Percentiles rank a stretch among this genome's conserved stretches.
These are phyloP conservation scores for Scaptomyza pallida DNA, from an alignment of 1,140 invertebrate genomes.

Conservation along the genomic window DNA sequence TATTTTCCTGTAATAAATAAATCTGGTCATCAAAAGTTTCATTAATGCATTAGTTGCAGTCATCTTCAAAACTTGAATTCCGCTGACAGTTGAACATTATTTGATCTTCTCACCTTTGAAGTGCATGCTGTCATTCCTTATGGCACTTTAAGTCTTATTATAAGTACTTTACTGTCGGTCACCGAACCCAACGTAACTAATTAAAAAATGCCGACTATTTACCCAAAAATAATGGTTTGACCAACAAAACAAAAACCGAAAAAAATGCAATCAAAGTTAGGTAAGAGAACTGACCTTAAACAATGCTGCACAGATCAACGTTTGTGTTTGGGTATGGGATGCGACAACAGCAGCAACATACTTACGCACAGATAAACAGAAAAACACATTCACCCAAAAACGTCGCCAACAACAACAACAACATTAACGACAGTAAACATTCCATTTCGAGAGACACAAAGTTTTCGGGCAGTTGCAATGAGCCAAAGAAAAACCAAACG, in stretches of 20 bases:
- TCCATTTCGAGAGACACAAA: conserved; percentile 67
- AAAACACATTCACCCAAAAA: conserved; percentile 73
- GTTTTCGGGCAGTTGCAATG: conserved; percentile 38
- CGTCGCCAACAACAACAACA: conserved; percentile 46
- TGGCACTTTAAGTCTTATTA: conserved; percentile 20
- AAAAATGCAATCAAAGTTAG: conserved; percentile 79
- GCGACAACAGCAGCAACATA: conserved; percentile 17
- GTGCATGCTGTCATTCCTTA: neutral
- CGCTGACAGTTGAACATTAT: conserved; percentile 21
- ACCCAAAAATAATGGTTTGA: conserved; percentile 30
- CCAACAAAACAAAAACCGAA: conserved; percentile 34
- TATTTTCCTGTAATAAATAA: too few relatives aligned
- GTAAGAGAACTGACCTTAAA: conserved; percentile 81
- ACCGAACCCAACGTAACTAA: conserved; percentile 33
- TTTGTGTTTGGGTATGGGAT: conserved; percentile 6
- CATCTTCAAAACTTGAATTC: neutral
- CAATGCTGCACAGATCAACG: conserved; percentile 75
- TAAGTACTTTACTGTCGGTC: conserved; percentile 17
- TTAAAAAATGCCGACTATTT: conserved; percentile 36
- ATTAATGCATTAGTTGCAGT: neutral
- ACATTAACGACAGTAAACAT: conserved; percentile 53
- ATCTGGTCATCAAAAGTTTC: too few relatives aligned
- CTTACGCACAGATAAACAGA: conserved; percentile 16
- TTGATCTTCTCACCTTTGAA: conserved; percentile 33
- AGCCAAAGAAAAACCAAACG: conserved; percentile 65